Evolutionary conservation across 2,888 invertebrate genomes (phyloP).

Genomic region (Nipponacmea schrenckii): DNA sequence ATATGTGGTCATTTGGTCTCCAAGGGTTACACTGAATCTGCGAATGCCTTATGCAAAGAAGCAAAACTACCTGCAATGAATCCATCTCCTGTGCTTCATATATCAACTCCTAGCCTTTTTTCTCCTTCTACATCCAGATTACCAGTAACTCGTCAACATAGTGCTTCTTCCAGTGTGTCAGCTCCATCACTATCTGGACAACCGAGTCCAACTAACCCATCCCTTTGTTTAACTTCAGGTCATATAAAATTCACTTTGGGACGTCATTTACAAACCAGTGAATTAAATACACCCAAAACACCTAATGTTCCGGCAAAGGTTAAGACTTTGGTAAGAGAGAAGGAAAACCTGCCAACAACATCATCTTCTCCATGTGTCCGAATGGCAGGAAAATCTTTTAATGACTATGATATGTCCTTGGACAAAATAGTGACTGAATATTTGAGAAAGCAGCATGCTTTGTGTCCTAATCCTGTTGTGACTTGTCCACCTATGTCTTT

Average conservation of each 20-base stretch:
- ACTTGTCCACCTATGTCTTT: constrained; percentile 93
- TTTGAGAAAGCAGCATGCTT: constrained; percentile 95
- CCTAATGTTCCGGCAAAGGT: neutral
- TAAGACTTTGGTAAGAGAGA: constrained; percentile 15
- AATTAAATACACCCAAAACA: constrained; percentile 12
- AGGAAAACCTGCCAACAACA: constrained; percentile 5
- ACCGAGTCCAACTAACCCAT: constrained; percentile 8
- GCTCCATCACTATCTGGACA: neutral
- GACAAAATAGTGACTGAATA: constrained; percentile 96
- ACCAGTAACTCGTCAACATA: constrained; percentile 9
- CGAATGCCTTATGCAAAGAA: constrained; percentile 80
- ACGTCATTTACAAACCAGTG: constrained; percentile 24
- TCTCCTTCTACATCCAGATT: constrained; percentile 42
- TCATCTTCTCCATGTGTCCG: neutral
- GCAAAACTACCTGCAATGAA: constrained; percentile 70
- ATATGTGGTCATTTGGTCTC: constrained; percentile 87
- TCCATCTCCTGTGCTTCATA: constrained; percentile 51
- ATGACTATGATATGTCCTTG: constrained; percentile 69
- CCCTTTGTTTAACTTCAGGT: constrained; percentile 28
- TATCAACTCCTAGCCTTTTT: constrained; percentile 47
- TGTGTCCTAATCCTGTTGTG: constrained; percentile 96
- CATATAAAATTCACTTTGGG: constrained; percentile 41
- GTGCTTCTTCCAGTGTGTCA: constrained; percentile 1
- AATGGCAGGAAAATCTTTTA: constrained; percentile 4
- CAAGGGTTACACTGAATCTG: constrained; percentile 77